Evolutionary conservation across 1,140 invertebrate species (phyloP).

Genomic region (Lepidurus apus): DNA sequence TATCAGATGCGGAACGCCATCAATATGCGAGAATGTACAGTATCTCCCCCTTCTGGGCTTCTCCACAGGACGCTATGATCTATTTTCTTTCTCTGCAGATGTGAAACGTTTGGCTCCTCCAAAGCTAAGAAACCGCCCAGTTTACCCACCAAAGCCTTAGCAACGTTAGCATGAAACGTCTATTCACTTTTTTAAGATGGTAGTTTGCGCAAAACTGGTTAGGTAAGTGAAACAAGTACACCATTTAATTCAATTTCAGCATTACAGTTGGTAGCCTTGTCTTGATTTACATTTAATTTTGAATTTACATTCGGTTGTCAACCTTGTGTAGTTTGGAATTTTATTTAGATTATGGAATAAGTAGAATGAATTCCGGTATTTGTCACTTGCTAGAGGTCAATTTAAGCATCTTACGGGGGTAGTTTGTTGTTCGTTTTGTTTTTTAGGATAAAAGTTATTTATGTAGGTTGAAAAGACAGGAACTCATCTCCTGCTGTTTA

Average conservation of each 20-base stretch:
- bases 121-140: neutral
- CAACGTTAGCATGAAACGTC: neutral
- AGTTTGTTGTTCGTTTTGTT: neutral
- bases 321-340: too few relatives aligned
- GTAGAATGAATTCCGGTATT: too few relatives aligned
- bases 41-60: slow-evolving; percentile 7
- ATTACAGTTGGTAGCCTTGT: too few relatives aligned
- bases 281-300: too few relatives aligned
- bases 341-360: too few relatives aligned
- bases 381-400: too few relatives aligned
- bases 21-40: slow-evolving; percentile 60
- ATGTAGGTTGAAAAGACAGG: neutral
- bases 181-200: neutral
- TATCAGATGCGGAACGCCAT: slow-evolving; percentile 53
- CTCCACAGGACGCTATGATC: neutral
- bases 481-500: neutral
- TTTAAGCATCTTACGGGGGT: neutral
- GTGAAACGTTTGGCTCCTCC: neutral
- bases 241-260: neutral
- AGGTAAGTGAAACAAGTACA: neutral
- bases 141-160: neutral
- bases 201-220: neutral
- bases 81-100: neutral
- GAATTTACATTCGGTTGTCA: too few relatives aligned
- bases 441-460: neutral